A percentile compares a stretch with the other conserved stretches of the same genome.
Evolutionary conservation across 2,888 invertebrate genomes (phyloP).

Genomic region (Chymomyza procnemis): DNA sequence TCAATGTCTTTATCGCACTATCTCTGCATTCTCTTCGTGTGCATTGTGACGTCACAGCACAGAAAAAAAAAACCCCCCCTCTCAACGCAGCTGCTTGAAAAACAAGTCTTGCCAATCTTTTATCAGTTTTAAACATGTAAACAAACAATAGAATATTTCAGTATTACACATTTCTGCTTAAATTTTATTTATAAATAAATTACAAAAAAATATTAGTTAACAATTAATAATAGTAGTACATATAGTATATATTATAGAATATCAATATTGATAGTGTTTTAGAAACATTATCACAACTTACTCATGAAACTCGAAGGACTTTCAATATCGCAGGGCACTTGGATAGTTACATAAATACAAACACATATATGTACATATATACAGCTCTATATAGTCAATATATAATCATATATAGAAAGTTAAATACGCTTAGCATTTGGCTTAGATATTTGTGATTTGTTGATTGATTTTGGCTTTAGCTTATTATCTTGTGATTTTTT

Average conservation of each 20-base stretch:
- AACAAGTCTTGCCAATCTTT: background rate
- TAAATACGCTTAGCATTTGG: slow-evolving; percentile 26
- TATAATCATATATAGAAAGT: background rate
- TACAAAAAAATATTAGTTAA: background rate
- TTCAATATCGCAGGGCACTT: slow-evolving; percentile 64
- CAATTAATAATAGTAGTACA: background rate
- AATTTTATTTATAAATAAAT: background rate
- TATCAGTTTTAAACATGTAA: background rate
- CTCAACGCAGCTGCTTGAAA: background rate
- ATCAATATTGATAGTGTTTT: background rate
- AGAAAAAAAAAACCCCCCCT: background rate
- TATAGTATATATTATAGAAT: background rate
- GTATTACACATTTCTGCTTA: background rate
- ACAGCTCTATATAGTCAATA: background rate
- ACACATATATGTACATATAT: background rate
- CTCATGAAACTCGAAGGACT: slow-evolving; percentile 27
- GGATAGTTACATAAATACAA: background rate
- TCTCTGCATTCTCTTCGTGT: background rate
- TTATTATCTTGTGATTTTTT: background rate
- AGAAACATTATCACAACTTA: background rate
- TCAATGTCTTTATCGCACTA: background rate
- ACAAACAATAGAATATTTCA: background rate
- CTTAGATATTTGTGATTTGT: slow-evolving; percentile 16
- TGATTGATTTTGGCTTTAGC: slow-evolving; percentile 20
- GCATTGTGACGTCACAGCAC: background rate